These are phyloP conservation scores for Griposia aprilina DNA, from an alignment of 2,888 invertebrate genomes.

Conservation along the genomic window DNA sequence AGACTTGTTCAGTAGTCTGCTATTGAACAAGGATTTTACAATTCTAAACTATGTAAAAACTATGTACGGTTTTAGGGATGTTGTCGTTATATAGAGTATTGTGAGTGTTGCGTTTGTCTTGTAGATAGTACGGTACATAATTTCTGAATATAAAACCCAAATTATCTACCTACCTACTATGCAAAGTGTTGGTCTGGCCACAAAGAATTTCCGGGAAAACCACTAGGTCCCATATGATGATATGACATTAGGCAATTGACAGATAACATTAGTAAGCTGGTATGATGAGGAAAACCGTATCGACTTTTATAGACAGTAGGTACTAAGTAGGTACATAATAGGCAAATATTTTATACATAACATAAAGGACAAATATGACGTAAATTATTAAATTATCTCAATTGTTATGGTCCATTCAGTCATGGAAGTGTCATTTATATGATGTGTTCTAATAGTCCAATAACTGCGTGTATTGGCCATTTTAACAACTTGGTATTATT, in stretches of 20 bases:
- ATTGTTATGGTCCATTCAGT: constrained; percentile 54
- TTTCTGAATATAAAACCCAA: not conserved
- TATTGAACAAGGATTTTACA: constrained; percentile 17
- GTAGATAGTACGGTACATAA: not conserved
- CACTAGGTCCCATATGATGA: not conserved
- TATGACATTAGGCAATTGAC: not conserved
- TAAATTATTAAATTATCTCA: constrained; percentile 41
- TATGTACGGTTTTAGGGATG: not conserved
- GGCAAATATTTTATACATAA: constrained; percentile 6
- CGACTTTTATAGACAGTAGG: not conserved
- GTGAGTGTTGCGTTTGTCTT: too few relatives aligned
- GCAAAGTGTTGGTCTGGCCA: not conserved
- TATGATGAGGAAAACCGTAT: constrained; percentile 13
- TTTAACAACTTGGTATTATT: constrained; percentile 12
- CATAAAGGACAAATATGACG: constrained; percentile 26
- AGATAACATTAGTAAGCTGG: not conserved
- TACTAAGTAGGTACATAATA: not conserved
- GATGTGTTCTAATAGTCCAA: constrained; percentile 26
- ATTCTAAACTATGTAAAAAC: not conserved
- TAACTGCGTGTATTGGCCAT: not conserved
- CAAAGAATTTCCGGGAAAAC: constrained; percentile 6
- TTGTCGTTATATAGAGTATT: not conserved
- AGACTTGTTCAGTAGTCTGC: not conserved
- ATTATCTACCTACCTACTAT: not conserved
- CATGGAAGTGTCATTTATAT: constrained; percentile 33